phyloP scores from a whole-genome alignment of 1,140 invertebrate species.

The Anoplolepis gracilipes region DNA sequence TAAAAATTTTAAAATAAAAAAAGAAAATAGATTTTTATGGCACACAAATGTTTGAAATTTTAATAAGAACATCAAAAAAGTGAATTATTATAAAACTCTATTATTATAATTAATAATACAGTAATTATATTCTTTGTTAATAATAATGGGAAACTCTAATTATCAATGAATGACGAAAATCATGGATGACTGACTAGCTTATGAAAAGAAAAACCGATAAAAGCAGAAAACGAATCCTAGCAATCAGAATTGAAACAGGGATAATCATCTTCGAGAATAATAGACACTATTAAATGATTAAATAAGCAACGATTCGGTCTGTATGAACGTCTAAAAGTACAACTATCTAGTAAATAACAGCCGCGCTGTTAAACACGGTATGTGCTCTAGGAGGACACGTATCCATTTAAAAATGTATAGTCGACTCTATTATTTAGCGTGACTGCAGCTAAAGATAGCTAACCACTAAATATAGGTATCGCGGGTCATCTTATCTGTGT shows the following conservation, averaged over 20 bases:
- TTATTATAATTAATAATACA: no score
- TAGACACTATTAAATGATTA: not conserved
- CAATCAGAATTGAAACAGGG: not conserved
- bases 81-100: not conserved
- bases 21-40: not conserved
- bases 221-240: slow-evolving; percentile 28
- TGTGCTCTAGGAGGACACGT: slow-evolving; percentile 77
- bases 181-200: not conserved
- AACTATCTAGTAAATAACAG: slow-evolving; percentile 63
- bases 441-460: slow-evolving; percentile 79
- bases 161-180: slow-evolving; percentile 3
- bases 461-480: slow-evolving; percentile 80
- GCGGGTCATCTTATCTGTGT: slow-evolving; percentile 70
- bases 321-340: slow-evolving; percentile 64
- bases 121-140: not conserved
- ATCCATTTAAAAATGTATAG: slow-evolving; percentile 81
- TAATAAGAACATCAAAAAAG: not conserved
- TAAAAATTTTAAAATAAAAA: not conserved
- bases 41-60: not conserved
- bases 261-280: slow-evolving; percentile 12
- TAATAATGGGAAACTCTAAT: not conserved
- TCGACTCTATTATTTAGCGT: slow-evolving; percentile 81
- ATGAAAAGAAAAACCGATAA: not conserved
- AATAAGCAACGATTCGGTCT: slow-evolving; percentile 53
- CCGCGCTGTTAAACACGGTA: slow-evolving; percentile 65